Evolutionary conservation across 2,888 invertebrate genomes (phyloP), one percentile per base, ranked within the genome.

Genomic region (Hanleya hanleyi): DNA sequence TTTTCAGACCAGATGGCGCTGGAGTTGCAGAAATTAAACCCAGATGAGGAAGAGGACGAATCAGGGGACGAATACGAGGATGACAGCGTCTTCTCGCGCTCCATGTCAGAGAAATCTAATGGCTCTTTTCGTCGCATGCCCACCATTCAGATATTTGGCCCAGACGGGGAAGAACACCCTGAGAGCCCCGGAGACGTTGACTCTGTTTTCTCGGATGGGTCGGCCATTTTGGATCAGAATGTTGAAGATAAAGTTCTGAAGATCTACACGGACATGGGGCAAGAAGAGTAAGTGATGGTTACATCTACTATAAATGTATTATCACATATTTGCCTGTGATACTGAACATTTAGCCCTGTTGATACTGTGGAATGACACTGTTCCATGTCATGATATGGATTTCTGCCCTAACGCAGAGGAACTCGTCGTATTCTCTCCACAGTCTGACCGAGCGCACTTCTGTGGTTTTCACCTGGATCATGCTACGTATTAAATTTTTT

Each of bases 251-350:
- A 78, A 36, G 83, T 85, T 0, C 76, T 85, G 67, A 82, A 81
- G 95, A 96, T 89, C 95, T 96, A 71, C 96, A 96, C 0, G 96
- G 97, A 97, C 92, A 84, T 85, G 85, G 83, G 81, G 15, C 85
- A 86, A 70, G 85, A 85, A 51, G 81, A 82, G 86, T 85, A 77
- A 80, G 84, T 77, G n/a, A 22, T 5, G 33, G 18, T 18, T 36
- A 1, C 15, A 35, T 15, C 1, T 18, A 65, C 15, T 18, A n/a
- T n/a, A n/a, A n/a, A n/a, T n/a, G n/a, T n/a, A n/a, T n/a, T n/a
- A n/a, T n/a, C n/a, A n/a, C n/a, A n/a, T n/a, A n/a, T n/a, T n/a
- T n/a, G n/a, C n/a, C n/a, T n/a, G n/a, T n/a, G n/a, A n/a, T n/a
- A n/a, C n/a, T n/a, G n/a, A n/a, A n/a, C n/a, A n/a, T n/a, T n/a